Evolutionary conservation across 2,888 invertebrate genomes (phyloP).

Genomic region (Papilio protenor): DNA sequence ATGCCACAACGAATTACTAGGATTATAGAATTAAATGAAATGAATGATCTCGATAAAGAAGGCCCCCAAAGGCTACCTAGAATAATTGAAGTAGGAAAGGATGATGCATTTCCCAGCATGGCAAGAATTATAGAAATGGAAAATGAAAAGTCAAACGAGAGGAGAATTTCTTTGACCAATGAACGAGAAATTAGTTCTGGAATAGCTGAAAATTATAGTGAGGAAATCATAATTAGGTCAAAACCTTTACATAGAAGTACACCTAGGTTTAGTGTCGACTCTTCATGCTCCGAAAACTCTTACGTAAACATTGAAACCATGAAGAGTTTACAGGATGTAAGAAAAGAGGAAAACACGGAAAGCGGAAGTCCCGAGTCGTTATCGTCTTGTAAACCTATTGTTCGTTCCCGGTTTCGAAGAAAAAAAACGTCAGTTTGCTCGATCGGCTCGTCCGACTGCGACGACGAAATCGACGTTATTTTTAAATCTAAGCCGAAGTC

Average conservation of each 20-base stretch:
- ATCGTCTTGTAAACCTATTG: slow-evolving; percentile 67
- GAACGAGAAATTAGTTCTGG: slow-evolving; percentile 80
- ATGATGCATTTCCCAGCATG: slow-evolving; percentile 77
- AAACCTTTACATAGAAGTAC: slow-evolving; percentile 73
- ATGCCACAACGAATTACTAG: slow-evolving; percentile 73
- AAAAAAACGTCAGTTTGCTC: slow-evolving; percentile 83
- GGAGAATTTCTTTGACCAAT: slow-evolving; percentile 78
- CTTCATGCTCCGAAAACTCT: slow-evolving; percentile 84
- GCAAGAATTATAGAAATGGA: slow-evolving; percentile 82
- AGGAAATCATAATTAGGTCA: slow-evolving; percentile 73
- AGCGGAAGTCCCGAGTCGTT: slow-evolving; percentile 67
- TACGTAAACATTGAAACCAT: slow-evolving; percentile 82
- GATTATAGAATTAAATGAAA: slow-evolving; percentile 76
- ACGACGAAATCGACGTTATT: slow-evolving; percentile 82
- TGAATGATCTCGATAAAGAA: slow-evolving; percentile 70
- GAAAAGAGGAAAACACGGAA: slow-evolving; percentile 73
- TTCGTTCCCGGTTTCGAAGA: slow-evolving; percentile 75
- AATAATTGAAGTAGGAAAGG: slow-evolving; percentile 75
- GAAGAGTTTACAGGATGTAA: slow-evolving; percentile 82
- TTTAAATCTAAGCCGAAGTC: slow-evolving; percentile 84
- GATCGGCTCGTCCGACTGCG: slow-evolving; percentile 81
- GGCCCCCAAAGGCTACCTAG: slow-evolving; percentile 69
- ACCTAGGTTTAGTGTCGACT: slow-evolving; percentile 81
- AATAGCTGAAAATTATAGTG: slow-evolving; percentile 63
- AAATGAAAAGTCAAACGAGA: slow-evolving; percentile 80